Evolutionary conservation across 2,113 vertebrate species (phyloP).

Genomic region (Typhlomys cinereus): DNA sequence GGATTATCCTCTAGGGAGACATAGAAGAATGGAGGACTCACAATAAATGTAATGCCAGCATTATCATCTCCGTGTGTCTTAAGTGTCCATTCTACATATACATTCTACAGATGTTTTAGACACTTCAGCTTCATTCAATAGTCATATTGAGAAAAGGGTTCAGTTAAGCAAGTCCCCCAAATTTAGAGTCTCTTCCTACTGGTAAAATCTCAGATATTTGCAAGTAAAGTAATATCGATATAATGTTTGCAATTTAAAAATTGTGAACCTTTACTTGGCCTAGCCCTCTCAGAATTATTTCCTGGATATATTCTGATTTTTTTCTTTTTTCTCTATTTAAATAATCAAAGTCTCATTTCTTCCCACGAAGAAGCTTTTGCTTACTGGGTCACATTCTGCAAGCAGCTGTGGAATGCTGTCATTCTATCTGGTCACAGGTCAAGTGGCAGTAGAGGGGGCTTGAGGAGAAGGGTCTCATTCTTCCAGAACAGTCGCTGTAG

Average conservation of each 20-base stretch:
- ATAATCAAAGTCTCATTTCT: background rate
- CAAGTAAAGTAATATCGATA: background rate
- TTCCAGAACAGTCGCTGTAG: background rate
- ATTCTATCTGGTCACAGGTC: background rate
- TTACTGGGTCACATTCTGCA: background rate
- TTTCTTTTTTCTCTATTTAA: no score
- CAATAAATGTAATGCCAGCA: background rate
- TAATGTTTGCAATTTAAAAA: background rate
- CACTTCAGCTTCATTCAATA: conserved; percentile 24
- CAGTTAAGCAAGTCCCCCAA: conserved; percentile 35
- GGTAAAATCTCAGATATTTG: background rate
- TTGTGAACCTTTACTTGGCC: background rate
- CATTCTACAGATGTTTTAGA: conserved; percentile 6
- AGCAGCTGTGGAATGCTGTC: background rate
- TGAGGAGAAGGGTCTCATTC: background rate
- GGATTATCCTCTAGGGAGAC: background rate
- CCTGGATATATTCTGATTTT: background rate
- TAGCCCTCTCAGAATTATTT: background rate
- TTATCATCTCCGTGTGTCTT: background rate
- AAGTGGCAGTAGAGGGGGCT: background rate
- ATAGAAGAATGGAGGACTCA: background rate
- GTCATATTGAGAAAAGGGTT: background rate
- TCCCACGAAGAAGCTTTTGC: background rate
- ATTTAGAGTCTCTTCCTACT: background rate
- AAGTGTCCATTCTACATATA: background rate